Conservation (phyloP, 2,113 vertebrate species). For the Hippocampus zosterae region DNA sequence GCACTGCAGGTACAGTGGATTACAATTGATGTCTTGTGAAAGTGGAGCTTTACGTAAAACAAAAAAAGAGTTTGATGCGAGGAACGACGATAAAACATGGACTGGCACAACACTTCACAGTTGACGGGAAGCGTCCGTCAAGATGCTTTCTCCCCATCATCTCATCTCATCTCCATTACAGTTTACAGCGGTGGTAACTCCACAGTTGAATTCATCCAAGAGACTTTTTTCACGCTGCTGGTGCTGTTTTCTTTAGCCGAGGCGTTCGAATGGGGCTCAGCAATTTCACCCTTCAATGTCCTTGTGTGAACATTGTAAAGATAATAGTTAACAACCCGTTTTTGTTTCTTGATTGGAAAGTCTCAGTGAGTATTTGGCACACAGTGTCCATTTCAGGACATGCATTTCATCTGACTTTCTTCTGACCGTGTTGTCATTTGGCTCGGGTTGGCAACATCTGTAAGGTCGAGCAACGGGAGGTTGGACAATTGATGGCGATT, state of each 20-base stretch:
- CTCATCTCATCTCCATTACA: not conserved
- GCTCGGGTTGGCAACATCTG: not conserved
- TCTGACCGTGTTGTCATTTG: not conserved
- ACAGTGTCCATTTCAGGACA: not conserved
- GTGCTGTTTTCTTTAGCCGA: not conserved
- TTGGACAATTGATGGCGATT: not conserved
- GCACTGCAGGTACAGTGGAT: not conserved
- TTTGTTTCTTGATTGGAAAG: not conserved
- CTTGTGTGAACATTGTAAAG: not conserved
- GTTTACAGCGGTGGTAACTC: not conserved
- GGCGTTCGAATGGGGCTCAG: not conserved
- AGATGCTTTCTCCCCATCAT: not conserved
- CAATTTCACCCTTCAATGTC: not conserved
- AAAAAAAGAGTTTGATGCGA: not conserved
- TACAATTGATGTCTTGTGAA: not conserved
- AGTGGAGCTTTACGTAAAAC: not conserved
- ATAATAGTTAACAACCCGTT: not conserved
- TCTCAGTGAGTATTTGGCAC: not conserved
- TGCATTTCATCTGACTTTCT: not conserved
- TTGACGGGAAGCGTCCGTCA: not conserved
- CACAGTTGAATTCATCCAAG: not conserved
- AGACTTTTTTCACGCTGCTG: not conserved
- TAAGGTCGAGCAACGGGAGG: not conserved
- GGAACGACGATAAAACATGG: not conserved
- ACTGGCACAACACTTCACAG: not conserved